These are phyloP conservation scores for Pachyuromys duprasi DNA, from an alignment of 2,797 vertebrate species.

Conservation along the genomic window DNA sequence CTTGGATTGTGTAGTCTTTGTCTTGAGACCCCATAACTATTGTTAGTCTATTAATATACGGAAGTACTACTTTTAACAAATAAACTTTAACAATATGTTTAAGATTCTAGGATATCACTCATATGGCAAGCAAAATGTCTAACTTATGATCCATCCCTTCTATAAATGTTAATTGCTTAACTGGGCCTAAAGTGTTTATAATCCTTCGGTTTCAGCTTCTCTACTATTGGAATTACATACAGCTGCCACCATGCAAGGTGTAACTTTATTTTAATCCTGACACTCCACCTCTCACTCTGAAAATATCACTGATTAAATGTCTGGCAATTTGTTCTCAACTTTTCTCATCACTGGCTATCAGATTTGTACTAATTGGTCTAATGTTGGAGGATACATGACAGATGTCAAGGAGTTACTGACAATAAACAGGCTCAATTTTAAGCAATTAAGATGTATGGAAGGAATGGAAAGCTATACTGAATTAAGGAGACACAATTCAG, in stretches of 20 bases:
- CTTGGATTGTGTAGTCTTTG: not conserved
- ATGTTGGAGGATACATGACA: not conserved
- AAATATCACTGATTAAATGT: not conserved
- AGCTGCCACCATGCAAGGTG: not conserved
- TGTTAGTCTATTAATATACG: not conserved
- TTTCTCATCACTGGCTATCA: not conserved
- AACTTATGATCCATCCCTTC: not conserved
- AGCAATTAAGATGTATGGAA: not conserved
- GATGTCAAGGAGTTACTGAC: not conserved
- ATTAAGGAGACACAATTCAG: not conserved
- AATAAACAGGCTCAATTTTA: not conserved
- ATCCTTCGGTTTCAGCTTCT: not conserved
- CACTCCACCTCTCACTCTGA: not conserved
- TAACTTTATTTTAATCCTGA: not conserved
- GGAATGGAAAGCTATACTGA: not conserved
- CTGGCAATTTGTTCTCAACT: not conserved
- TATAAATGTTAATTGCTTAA: not conserved
- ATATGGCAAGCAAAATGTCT: not conserved
- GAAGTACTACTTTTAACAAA: not conserved
- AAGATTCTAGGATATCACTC: not conserved
- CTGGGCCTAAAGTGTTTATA: not conserved
- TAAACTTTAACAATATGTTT: not conserved
- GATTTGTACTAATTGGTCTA: not conserved
- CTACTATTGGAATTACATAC: not conserved
- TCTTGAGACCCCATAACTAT: not conserved